These are phyloP conservation scores for Disparrhopalites patrizii DNA, from an alignment of 2,888 invertebrate genomes.

Conservation along the genomic window DNA sequence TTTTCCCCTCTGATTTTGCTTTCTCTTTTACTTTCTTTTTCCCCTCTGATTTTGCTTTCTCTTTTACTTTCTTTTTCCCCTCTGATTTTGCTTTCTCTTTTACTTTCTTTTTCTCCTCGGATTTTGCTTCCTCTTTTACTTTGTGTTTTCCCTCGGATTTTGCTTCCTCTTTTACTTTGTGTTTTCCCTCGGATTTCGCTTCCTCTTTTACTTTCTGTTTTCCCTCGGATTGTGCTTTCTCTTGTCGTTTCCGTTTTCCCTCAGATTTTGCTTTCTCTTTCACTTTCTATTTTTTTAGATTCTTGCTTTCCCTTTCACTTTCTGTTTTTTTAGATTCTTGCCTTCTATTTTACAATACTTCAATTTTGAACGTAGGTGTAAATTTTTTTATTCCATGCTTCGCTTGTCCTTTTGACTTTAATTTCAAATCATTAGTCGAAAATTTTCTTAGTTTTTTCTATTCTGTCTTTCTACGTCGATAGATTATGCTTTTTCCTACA, in stretches of 20 bases:
- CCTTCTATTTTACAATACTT: neutral
- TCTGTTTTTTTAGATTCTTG: neutral
- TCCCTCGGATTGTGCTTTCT: neutral
- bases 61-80: neutral
- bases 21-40: neutral
- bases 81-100: neutral
- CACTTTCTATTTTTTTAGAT: neutral
- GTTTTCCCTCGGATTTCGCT: too few species aligned
- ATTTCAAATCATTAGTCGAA: too few species aligned
- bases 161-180: neutral
- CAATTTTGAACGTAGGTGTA: too few species aligned
- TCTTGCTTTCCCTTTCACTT: neutral
- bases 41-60: neutral
- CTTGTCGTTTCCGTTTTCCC: neutral
- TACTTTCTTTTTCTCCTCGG: neutral
- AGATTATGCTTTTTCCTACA: too few species aligned
- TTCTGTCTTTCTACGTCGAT: too few species aligned
- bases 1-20: slow-evolving; percentile 6
- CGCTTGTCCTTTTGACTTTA: too few species aligned
- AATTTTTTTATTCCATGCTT: too few species aligned
- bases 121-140: neutral
- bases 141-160: neutral
- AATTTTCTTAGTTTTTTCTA: too few species aligned
- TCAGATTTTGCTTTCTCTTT: neutral
- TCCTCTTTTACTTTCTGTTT: neutral